Percentiles rank a stretch among this genome's conserved stretches.
Conservation (phyloP, 2,113 vertebrate species). For the Struthio camelus region DNA sequence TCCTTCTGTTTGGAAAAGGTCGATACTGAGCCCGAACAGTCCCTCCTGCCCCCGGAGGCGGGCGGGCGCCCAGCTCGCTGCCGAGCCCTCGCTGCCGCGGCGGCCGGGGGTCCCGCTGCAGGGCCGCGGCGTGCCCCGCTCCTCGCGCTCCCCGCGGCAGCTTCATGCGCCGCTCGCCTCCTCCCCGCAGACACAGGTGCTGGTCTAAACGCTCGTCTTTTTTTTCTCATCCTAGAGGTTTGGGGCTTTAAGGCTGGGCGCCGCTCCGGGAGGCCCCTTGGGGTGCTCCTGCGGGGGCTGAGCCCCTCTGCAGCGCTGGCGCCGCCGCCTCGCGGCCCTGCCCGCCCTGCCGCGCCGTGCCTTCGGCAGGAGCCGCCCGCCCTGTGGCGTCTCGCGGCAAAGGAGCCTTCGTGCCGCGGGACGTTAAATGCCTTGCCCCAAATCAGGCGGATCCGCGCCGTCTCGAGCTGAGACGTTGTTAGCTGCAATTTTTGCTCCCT, state of each 20-base stretch:
- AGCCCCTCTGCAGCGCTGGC: too few species aligned
- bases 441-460: not conserved
- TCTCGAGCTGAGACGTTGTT: not conserved
- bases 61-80: not conserved
- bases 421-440: not conserved
- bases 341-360: too few species aligned
- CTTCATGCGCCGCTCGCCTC: not conserved
- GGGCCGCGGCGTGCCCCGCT: too few species aligned
- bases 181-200: constrained; percentile 3
- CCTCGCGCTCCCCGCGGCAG: too few species aligned
- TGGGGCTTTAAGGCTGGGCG: not conserved
- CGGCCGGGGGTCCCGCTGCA: too few species aligned
- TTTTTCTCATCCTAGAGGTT: not conserved
- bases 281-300: too few species aligned
- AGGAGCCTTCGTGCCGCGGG: not conserved
- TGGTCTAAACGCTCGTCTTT: not conserved
- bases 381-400: too few species aligned
- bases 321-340: too few species aligned
- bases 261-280: too few species aligned
- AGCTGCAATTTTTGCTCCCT: constrained; percentile 36
- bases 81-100: too few species aligned
- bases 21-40: not conserved
- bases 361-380: too few species aligned
- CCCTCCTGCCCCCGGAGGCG: not conserved
- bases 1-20: not conserved